Percentiles rank a stretch among this genome's conserved stretches.
phyloP scores from a whole-genome alignment of 2,888 invertebrate genomes.

The Drosophila fungiperda region DNA sequence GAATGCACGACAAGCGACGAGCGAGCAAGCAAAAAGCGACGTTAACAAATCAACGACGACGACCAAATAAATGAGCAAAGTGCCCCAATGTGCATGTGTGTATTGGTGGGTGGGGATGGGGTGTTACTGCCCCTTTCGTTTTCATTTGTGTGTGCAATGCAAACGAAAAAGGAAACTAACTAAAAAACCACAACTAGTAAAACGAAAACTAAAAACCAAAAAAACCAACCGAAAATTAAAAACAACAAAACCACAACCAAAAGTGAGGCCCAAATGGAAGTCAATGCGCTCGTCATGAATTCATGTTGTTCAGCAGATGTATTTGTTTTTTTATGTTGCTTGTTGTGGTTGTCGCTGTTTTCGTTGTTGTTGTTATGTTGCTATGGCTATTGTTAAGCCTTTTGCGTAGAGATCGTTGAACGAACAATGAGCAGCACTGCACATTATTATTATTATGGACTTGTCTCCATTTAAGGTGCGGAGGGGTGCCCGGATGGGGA shows the following conservation, averaged over 20 bases:
- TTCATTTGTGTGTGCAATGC: slow-evolving; percentile 59
- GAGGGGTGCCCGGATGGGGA: not conserved
- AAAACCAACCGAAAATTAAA: slow-evolving; percentile 29
- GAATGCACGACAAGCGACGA: slow-evolving; percentile 49
- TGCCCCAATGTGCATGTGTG: slow-evolving; percentile 35
- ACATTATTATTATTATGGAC: slow-evolving; percentile 47
- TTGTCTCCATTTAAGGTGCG: slow-evolving; percentile 23
- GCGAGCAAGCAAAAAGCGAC: slow-evolving; percentile 12
- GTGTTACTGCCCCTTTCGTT: slow-evolving; percentile 67
- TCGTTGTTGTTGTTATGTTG: slow-evolving; percentile 26
- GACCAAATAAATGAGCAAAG: slow-evolving; percentile 74
- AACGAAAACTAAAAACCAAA: slow-evolving; percentile 25
- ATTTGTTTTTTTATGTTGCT: slow-evolving; percentile 36
- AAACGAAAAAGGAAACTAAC: slow-evolving; percentile 36
- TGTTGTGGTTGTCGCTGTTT: slow-evolving; percentile 19
- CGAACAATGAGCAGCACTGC: slow-evolving; percentile 41
- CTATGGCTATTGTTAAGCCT: slow-evolving; percentile 74
- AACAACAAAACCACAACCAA: slow-evolving; percentile 43
- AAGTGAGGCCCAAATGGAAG: slow-evolving; percentile 69
- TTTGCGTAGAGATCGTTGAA: slow-evolving; percentile 62
- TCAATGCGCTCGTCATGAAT: slow-evolving; percentile 73
- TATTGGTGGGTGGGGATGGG: slow-evolving; percentile 1
- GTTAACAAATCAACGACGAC: slow-evolving; percentile 69
- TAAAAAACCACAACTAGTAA: slow-evolving; percentile 36
- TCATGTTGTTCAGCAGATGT: slow-evolving; percentile 64